Base-by-base conservation (phyloP, 2,888 invertebrate species). In the Sphinx pinastri region DNA sequence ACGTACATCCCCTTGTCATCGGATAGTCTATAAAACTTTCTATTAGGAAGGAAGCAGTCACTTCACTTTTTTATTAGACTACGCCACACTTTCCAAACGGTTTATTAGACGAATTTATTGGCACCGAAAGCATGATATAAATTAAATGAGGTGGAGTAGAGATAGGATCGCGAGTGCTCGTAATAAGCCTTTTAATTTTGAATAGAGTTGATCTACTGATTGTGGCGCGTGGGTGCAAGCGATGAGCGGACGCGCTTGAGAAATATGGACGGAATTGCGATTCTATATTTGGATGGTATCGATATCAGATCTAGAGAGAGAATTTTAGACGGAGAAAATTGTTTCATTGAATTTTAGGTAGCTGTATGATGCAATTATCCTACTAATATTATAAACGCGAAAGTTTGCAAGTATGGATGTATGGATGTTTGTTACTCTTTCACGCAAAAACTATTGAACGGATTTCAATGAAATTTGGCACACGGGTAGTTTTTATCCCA, bases 11-110 rank as follows among this genome's bases (percentile, higher is more conserved):
- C 71, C 71, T 68, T 57, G 68, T 71, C 68, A 71, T 68, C 63
- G 38, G 60, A 68, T 71, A 45, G 70, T 68, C 52, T 58, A 59
- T 63, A 63, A 57, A 71, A 81, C 84, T 86, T 86, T 86, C 85
- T 84, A 82, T 73, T 80, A 77, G 47, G 77, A 79, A 87, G 87
- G 87, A 88, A 86, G 84, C 77, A 75, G 84, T 83, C 81, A 79
- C 72, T 83, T 76, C 31, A 66, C 78, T 79, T 77, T 76, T 79
- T 78, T 76, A 72, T 76, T 71, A 57, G 68, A 72, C 67, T 67
- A 19, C 73, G 72, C 71, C 68, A 71, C 73, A 77, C 83, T 84
- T 84, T 85, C 84, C 77, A 55, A 84, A 81, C 77, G 69, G 70
- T 68, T 74, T 73, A 70, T 76, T 74, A 67, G 71, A 71, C 70